A percentile compares a stretch with the other conserved stretches of the same genome.
phyloP scores from a whole-genome alignment of 1,140 invertebrate genomes.

The Drosophila bocqueti region DNA sequence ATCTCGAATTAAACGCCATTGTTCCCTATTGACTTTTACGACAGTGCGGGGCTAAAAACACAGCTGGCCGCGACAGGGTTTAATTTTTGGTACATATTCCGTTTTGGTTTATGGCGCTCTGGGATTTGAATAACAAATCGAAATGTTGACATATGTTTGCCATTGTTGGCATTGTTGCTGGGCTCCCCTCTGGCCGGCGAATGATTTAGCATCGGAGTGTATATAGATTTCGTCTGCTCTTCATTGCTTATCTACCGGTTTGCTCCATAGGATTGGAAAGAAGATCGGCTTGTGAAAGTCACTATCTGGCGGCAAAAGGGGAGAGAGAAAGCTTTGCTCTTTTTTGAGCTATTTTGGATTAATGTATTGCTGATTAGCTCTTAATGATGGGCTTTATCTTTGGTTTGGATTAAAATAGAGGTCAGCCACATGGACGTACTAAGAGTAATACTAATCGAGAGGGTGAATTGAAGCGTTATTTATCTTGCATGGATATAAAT shows the following conservation, averaged over 20 bases:
- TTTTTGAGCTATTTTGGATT: conserved; percentile 14
- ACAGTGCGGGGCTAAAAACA: conserved; percentile 20
- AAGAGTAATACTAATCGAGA: too few relatives aligned
- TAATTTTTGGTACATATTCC: conserved; percentile 51
- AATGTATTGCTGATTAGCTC: conserved; percentile 26
- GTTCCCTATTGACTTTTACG: conserved; percentile 63
- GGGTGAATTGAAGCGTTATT: background rate
- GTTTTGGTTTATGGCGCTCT: conserved; percentile 57
- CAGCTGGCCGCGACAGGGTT: conserved; percentile 57
- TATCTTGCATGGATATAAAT: background rate
- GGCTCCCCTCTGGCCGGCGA: conserved; percentile 20
- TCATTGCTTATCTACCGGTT: conserved; percentile 43
- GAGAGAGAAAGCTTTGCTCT: conserved; percentile 25
- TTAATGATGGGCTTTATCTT: conserved; percentile 7
- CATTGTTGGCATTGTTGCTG: conserved; percentile 65
- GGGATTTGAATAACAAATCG: conserved; percentile 77
- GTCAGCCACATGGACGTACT: background rate
- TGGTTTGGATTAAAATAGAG: background rate
- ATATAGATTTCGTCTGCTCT: conserved; percentile 40
- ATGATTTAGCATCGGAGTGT: conserved; percentile 35
- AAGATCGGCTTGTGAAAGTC: conserved; percentile 36
- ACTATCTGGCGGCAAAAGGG: background rate
- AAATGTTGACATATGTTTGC: conserved; percentile 79
- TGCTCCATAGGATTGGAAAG: background rate
- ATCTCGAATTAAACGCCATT: conserved; percentile 76